Base-by-base conservation (phyloP, 92 coral and sea anemone genomes). In the Zoanthus gigantus region DNA sequence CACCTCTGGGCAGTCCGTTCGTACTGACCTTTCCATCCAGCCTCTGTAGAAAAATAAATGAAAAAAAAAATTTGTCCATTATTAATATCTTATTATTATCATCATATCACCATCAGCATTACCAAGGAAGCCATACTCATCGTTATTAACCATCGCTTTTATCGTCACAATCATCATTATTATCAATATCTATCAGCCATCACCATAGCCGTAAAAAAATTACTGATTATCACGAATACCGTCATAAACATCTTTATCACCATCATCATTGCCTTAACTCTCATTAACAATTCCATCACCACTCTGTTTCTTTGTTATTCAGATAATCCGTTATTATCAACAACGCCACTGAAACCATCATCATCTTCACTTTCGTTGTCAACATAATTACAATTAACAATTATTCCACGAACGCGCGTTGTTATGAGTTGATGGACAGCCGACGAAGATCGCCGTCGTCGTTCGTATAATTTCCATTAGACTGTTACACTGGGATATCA, bases 11-110 rank as follows among this genome's bases (percentile, higher is more conserved):
- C 90, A 3, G 99, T 97, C 52, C 94, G 91, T 46, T 97, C 98
- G 69, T 95, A 91, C 65, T 97, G 99, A 11, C 83, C 90, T 67
- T 78, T 95, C 99, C 99, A 97, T 17, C 99, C 99, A 37, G 90
- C 79, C 78, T 97, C 99, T 95, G 86, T n/a, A 50, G 37, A 78
- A 76, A 73, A 73, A 74, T 28, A 30, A 11, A 66, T 14, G 9
- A 34, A 34, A 3, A 34, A 34, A 34, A 34, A 34, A 34, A 34
- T 1, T 34, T 34, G 42, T 34, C 42, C 42, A 34, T 34, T 34
- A 34, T 3, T 34, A 34, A 34, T 3, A 34, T 34, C 3, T 34
- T 3, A 34, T 34, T 34, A 34, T 34, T 34, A 34, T 34, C 71
- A 10, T 47, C 76, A 56, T 65, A 65, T 34, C 42, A 34, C 42